These are phyloP conservation scores for Parotia lawesii DNA, from an alignment of 2,113 vertebrate genomes.

Conservation along the genomic window DNA sequence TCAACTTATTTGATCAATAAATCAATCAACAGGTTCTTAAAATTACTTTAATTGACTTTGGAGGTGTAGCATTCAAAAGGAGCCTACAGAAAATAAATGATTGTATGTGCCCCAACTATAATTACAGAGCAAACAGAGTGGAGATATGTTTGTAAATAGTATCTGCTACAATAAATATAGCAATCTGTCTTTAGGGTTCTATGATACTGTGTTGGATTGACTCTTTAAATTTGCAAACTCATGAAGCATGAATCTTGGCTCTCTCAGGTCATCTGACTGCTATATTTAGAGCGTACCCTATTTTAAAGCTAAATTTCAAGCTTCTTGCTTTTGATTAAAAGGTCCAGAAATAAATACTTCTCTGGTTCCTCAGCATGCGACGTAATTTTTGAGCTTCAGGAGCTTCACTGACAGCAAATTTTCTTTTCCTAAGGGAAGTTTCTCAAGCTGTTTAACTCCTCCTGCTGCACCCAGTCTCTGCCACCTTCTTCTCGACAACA, in stretches of 20 bases:
- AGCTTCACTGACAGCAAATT: not conserved
- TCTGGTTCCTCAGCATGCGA: not conserved
- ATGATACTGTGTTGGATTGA: slow-evolving; percentile 17
- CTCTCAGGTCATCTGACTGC: not conserved
- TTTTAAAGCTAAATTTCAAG: slow-evolving; percentile 18
- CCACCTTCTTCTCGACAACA: not conserved
- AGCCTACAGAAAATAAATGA: not conserved
- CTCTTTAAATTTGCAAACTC: slow-evolving; percentile 38
- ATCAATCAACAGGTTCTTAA: slow-evolving; percentile 39
- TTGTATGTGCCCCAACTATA: not conserved
- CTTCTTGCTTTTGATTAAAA: not conserved
- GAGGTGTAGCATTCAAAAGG: not conserved
- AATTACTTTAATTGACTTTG: slow-evolving; percentile 18
- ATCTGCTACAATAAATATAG: slow-evolving; percentile 11
- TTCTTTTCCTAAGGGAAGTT: not conserved
- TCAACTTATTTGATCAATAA: slow-evolving; percentile 32
- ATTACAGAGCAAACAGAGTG: slow-evolving; percentile 24
- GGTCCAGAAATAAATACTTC: not conserved
- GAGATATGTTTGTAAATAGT: slow-evolving; percentile 36
- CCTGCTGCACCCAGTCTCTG: not conserved
- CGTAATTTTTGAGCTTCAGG: not conserved
- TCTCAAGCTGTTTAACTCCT: not conserved
- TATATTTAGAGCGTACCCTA: not conserved
- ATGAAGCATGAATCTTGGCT: not conserved
- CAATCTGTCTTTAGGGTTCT: slow-evolving; percentile 33